Evolutionary conservation across 2,888 invertebrate genomes (phyloP).

Genomic region (Cheilosia impressa): DNA sequence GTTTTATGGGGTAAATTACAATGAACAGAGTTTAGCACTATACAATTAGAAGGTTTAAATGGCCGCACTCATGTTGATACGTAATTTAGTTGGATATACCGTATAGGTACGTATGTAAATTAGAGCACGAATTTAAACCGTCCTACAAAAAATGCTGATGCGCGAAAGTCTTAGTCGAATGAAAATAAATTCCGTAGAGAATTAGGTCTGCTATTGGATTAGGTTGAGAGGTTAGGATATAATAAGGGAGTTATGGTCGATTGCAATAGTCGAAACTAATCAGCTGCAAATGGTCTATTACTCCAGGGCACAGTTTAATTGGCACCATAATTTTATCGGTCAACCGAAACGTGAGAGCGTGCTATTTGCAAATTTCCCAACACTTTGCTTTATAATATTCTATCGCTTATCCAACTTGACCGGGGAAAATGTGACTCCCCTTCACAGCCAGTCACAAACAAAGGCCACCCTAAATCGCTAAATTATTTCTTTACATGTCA

Average conservation of each 20-base stretch:
- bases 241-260: too few species aligned
- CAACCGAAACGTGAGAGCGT: constrained; percentile 44
- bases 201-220: too few species aligned
- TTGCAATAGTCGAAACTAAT: not conserved
- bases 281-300: not conserved
- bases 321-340: constrained; percentile 45
- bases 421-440: constrained; percentile 20
- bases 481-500: constrained; percentile 60
- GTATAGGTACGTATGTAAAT: not conserved
- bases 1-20: constrained; percentile 50
- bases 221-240: too few species aligned
- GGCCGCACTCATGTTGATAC: constrained; percentile 33
- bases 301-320: constrained; percentile 27
- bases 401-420: not conserved
- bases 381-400: constrained; percentile 41
- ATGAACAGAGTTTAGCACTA: constrained; percentile 53
- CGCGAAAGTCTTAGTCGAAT: too few species aligned
- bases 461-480: constrained; percentile 40
- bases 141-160: too few species aligned
- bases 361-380: constrained; percentile 47
- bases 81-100: not conserved
- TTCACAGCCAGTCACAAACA: not conserved
- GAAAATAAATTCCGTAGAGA: too few species aligned
- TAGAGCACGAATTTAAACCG: too few species aligned
- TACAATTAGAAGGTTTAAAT: constrained; percentile 36